phyloP scores from a whole-genome alignment of 2,888 invertebrate genomes.

The Cristatella mucedo region DNA sequence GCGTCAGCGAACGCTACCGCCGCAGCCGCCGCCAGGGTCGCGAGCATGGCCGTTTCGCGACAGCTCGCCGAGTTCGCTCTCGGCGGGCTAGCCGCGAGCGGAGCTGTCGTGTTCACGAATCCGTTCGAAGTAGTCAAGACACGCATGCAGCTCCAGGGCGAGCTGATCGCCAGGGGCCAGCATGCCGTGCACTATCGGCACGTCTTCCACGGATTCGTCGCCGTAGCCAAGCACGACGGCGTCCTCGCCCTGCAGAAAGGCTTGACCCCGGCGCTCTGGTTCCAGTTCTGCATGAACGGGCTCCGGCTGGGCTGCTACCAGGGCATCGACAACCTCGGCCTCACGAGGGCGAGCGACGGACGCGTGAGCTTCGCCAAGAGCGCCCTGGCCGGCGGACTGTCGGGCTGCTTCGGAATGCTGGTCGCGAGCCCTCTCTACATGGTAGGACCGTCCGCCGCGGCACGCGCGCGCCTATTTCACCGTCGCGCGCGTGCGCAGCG shows the following conservation, averaged over 20 bases:
- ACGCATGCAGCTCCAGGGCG: conserved; percentile 63
- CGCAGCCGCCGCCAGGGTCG: no score
- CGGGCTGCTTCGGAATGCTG: conserved; percentile 62
- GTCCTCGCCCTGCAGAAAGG: conserved; percentile 53
- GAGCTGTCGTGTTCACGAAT: conserved; percentile 70
- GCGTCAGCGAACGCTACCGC: no score
- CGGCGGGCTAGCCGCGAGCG: conserved; percentile 55
- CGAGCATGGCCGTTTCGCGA: no score
- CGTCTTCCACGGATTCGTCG: conserved; percentile 59
- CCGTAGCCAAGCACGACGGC: conserved; percentile 59
- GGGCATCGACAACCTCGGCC: conserved; percentile 51
- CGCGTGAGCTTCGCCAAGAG: conserved; percentile 50
- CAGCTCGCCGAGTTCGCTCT: conserved; percentile 62
- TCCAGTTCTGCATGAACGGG: conserved; percentile 77
- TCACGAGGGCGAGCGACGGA: conserved; percentile 49
- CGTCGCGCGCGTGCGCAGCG: no score
- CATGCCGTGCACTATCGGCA: conserved; percentile 48
- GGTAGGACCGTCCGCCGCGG: no score
- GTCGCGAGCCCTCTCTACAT: conserved; percentile 73
- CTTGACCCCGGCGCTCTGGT: conserved; percentile 63
- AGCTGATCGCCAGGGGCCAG: conserved; percentile 55
- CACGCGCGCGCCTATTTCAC: no score
- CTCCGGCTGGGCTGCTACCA: conserved; percentile 58
- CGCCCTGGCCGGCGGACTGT: conserved; percentile 55
- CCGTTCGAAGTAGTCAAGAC: conserved; percentile 80